Base-by-base conservation (phyloP, 2,797 vertebrate species). In the Mus minutoides region DNA sequence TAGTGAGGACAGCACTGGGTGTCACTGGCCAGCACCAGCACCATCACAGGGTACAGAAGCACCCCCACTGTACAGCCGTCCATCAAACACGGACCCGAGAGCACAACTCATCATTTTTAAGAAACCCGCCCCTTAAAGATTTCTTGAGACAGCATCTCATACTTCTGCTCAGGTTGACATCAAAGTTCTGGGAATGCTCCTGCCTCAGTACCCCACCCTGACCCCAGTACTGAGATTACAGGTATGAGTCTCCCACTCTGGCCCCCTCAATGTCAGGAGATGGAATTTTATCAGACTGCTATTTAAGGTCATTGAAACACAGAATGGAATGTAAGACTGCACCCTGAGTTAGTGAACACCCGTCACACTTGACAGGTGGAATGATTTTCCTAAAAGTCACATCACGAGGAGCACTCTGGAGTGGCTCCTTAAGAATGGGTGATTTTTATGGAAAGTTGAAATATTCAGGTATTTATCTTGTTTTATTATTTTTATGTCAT, bases 401-500 rank as follows among this genome's bases (percentile, higher is more conserved):
- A 76, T 17, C 82, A 62, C n/a, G 82, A 34, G 56, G 69, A 89
- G 52, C 95, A 94, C 49, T 89, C 43, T 82, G 22, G 85, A 93
- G 69, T n/a, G 90, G 22, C 5, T 92, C 62, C 93, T 85, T 34
- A 85, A 75, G 43, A 84, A 88, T 40, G 21, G 37, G 4, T n/a
- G 13, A 88, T 78, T 94, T 95, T 75, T 40, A 91, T 14, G 31
- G 19, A 88, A 77, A 58, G 79, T 49, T 26, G 9, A 92, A 80
- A 85, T 58, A 62, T n/a, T 58, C 43, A 87, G 26, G 26, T 67
- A 40, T 78, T 79, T 58, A 40, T 56, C 62, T 49, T 71, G 67
- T 31, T 85, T 89, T 43, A 82, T 84, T 91, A 92, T 79, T 71
- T 60, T 92, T 90, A 82, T 34, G 77, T 96, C 60, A 84, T 93